phyloP scores from a whole-genome alignment of 2,113 vertebrate genomes.

The Apteryx mantelli region DNA sequence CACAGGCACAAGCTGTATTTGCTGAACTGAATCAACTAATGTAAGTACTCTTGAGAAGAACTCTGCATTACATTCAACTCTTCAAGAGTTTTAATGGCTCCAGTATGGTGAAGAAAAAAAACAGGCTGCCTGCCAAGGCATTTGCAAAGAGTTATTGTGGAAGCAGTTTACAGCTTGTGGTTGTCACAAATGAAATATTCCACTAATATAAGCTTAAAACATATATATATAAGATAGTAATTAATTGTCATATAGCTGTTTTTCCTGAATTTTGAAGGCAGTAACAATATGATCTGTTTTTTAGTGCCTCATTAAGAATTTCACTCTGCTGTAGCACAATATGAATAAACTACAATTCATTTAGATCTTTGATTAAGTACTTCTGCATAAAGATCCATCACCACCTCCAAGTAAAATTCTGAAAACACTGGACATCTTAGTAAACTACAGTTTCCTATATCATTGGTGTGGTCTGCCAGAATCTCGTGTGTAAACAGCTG shows the following conservation, averaged over 20 bases:
- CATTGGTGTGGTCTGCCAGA: not conserved
- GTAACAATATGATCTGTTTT: not conserved
- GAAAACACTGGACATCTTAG: not conserved
- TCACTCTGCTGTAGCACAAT: not conserved
- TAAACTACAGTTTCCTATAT: not conserved
- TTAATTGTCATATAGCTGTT: not conserved
- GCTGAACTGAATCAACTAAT: not conserved
- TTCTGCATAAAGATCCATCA: not conserved
- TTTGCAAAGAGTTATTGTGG: slow-evolving; percentile 25
- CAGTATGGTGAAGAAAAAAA: not conserved
- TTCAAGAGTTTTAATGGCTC: slow-evolving; percentile 21
- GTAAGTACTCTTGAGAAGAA: not conserved
- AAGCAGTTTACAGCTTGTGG: slow-evolving; percentile 12
- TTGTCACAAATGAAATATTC: slow-evolving; percentile 28
- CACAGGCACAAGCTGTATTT: slow-evolving; percentile 2
- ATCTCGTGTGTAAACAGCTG: not conserved
- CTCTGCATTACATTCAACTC: not conserved
- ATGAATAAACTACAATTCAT: not conserved
- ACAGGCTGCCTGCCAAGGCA: slow-evolving; percentile 9
- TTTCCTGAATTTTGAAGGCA: not conserved
- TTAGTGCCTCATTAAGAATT: not conserved
- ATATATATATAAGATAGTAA: not conserved
- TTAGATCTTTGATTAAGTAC: not conserved
- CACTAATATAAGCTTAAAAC: not conserved
- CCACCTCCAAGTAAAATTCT: not conserved